Evolutionary conservation across 2,797 vertebrate species (phyloP).

Genomic region (Lacerta agilis): DNA sequence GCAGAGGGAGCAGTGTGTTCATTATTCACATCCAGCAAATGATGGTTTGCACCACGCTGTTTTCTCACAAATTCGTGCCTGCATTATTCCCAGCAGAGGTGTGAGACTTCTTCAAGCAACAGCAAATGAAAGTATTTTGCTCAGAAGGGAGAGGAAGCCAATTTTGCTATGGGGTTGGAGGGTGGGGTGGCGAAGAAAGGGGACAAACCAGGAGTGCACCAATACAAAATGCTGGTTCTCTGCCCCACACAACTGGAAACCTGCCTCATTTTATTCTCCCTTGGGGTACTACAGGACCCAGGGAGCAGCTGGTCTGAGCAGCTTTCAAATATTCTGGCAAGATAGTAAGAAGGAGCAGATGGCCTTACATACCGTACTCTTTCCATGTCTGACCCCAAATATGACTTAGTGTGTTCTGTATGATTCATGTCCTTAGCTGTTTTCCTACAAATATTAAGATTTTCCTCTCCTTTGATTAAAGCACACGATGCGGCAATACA

Average conservation of each 20-base stretch:
- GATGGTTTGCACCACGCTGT: background rate
- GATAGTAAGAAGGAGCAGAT: slow-evolving; percentile 29
- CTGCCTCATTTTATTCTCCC: background rate
- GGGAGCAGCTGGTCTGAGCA: slow-evolving; percentile 3
- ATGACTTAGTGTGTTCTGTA: slow-evolving; percentile 25
- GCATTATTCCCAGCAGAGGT: background rate
- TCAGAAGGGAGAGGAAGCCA: background rate
- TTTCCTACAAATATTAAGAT: slow-evolving; percentile 22
- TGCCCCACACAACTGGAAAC: slow-evolving; percentile 26
- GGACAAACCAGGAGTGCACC: background rate
- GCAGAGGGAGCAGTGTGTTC: slow-evolving; percentile 45
- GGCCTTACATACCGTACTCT: slow-evolving; percentile 14
- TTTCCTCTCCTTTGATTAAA: slow-evolving; percentile 11
- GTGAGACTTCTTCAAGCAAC: background rate
- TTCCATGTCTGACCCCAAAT: slow-evolving; percentile 14
- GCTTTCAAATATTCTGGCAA: slow-evolving; percentile 21
- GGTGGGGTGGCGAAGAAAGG: background rate
- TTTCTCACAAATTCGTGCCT: background rate
- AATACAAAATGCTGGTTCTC: slow-evolving; percentile 1
- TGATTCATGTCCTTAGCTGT: slow-evolving; percentile 35
- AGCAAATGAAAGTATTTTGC: background rate
- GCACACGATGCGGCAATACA: background rate
- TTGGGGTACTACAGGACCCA: background rate
- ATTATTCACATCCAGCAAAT: slow-evolving; percentile 18
- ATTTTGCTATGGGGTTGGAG: fast-evolving